Conservation (phyloP, 2,113 vertebrate genomes). For the Capreolus pygargus region DNA sequence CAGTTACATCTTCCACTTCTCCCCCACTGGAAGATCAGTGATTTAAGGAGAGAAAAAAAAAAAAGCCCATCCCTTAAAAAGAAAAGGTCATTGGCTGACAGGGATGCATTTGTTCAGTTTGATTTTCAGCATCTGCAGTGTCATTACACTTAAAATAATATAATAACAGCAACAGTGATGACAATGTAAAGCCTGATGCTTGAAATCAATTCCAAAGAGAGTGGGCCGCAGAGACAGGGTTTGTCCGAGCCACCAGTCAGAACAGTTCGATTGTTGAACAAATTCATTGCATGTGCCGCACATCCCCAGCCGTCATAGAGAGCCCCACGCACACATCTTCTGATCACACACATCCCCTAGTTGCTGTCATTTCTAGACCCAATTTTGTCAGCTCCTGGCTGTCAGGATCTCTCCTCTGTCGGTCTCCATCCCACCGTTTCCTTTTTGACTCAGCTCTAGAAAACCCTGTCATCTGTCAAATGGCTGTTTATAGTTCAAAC, state of each 20-base stretch:
- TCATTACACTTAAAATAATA: constrained; percentile 17
- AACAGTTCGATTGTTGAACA: not conserved
- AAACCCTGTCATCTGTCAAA: constrained; percentile 56
- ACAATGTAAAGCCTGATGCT: not conserved
- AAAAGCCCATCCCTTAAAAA: constrained; percentile 59
- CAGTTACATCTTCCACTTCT: constrained; percentile 71
- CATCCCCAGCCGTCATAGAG: not conserved
- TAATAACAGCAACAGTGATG: not conserved
- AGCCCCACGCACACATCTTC: not conserved
- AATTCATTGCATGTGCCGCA: not conserved
- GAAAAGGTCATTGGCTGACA: constrained; percentile 37
- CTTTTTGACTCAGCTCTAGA: constrained; percentile 45
- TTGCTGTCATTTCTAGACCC: constrained; percentile 36
- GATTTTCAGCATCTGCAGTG: not conserved
- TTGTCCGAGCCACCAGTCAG: not conserved
- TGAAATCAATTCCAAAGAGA: not conserved
- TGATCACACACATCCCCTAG: not conserved
- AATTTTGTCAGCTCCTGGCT: constrained; percentile 26
- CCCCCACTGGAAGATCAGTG: constrained; percentile 67
- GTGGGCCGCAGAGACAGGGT: not conserved
- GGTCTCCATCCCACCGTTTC: constrained; percentile 15
- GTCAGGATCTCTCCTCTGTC: constrained; percentile 2
- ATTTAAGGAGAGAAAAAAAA: constrained; percentile 61
- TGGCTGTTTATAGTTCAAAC: constrained; percentile 53
- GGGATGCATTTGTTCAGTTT: not conserved